Base-by-base conservation (phyloP, 2,797 vertebrate genomes). In the Hapalemur alaotrensis region DNA sequence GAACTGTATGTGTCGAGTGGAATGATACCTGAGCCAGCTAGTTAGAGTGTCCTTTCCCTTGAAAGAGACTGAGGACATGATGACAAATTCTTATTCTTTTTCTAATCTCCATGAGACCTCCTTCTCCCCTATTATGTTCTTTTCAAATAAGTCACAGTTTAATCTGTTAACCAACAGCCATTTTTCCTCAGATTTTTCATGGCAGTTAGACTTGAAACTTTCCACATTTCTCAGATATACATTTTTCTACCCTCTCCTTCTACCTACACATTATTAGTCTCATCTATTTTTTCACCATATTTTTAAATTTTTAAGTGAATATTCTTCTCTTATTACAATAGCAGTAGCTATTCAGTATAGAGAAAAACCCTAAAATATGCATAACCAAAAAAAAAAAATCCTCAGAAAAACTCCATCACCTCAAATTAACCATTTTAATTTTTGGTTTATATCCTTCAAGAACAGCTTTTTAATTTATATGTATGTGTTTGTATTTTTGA, bases 281-380 rank as follows among this genome's bases (percentile, higher is more conserved):
- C 30, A 48, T 57, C 17, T 82, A 41, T 41, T 73, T 28, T 65
- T 18, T 85, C 87, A 75, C 13, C 85, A 30, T 79, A 70, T 87
- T 92, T 89, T 57, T 2, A 52, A 89, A 25, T 15, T 82, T 63
- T 85, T 79, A 35, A 81, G 82, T 78, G 59, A 81, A 46, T 54
- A 84, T 73, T 94, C 80, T 93, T 72, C 20, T 96, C 30, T 90
- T 82, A 84, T 59, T 93, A 91, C 25, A 91, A 90, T 92, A 93
- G 38, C 41, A 88, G 61, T 69, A 18, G 14, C 80, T 76, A 41
- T 82, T 72, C 69, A 59, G 23, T 54, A 38, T 84, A 50, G 54
- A 50, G 73, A 46, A 89, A 89, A 85, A 82, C 7, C 32, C 57
- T 93, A 85, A 86, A 95, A 59, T 82, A 38, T 48, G 81, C n/a